Conservation (phyloP, 1,140 invertebrate genomes). For the Melitaea cinxia region DNA sequence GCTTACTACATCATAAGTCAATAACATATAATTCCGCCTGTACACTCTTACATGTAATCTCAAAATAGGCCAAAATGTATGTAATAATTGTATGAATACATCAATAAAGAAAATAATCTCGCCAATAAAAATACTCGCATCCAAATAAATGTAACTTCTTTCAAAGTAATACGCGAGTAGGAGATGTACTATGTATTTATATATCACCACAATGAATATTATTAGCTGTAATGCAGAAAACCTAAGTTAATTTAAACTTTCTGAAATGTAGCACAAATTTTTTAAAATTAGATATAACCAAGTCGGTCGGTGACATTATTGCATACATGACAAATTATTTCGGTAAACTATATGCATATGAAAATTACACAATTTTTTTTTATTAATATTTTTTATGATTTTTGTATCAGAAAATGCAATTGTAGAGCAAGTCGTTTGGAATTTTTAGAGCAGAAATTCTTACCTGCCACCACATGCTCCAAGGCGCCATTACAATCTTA, state of each 20-base stretch:
- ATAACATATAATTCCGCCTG: constrained; percentile 47
- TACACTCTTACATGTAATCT: constrained; percentile 57
- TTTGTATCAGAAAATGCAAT: too few species aligned
- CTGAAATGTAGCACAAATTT: neutral
- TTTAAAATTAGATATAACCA: constrained; percentile 1
- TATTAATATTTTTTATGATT: too few species aligned
- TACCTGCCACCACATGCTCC: constrained; percentile 59
- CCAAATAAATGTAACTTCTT: constrained; percentile 34
- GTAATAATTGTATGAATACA: constrained; percentile 52
- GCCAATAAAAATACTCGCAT: constrained; percentile 37
- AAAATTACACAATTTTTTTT: too few species aligned
- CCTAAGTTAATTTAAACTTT: neutral
- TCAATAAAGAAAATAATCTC: constrained; percentile 58
- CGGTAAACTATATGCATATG: too few species aligned
- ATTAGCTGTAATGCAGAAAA: constrained; percentile 44
- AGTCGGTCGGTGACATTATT: too few species aligned
- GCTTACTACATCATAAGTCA: constrained; percentile 54
- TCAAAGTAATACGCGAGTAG: constrained; percentile 55
- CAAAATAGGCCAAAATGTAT: constrained; percentile 58
- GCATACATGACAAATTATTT: too few species aligned
- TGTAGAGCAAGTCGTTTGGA: neutral
- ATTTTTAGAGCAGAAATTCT: neutral
- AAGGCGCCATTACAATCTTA: constrained; percentile 40
- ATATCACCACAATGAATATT: constrained; percentile 47
- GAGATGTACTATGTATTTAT: constrained; percentile 53